phyloP scores from a whole-genome alignment of 2,888 invertebrate species.

The Cephus runcator region DNA sequence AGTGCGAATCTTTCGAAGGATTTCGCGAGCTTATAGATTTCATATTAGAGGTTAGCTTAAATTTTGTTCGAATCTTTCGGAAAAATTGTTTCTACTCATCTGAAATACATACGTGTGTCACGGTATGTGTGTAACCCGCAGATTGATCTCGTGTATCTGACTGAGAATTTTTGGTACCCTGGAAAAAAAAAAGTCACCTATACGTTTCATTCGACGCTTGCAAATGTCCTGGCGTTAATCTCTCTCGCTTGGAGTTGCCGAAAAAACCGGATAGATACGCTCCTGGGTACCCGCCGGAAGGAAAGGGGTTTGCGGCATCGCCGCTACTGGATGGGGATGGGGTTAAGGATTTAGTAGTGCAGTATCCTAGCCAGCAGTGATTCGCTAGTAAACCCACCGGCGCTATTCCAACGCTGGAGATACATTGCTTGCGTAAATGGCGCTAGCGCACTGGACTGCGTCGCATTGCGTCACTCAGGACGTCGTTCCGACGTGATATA shows the following conservation, averaged over 20 bases:
- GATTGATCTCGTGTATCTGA: too few species aligned
- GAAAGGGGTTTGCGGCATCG: slow-evolving; percentile 22
- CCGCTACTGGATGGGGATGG: slow-evolving; percentile 19
- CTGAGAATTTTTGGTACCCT: neutral
- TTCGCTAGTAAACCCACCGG: slow-evolving; percentile 27
- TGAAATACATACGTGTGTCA: too few species aligned
- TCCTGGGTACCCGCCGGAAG: slow-evolving; percentile 21
- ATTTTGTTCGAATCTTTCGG: too few species aligned
- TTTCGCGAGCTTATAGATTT: too few species aligned
- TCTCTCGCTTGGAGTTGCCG: neutral
- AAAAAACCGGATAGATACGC: slow-evolving; percentile 25
- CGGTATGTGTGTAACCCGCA: too few species aligned
- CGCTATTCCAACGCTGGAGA: slow-evolving; percentile 23
- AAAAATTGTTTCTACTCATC: too few species aligned
- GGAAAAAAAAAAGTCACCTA: neutral
- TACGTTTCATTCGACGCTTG: neutral
- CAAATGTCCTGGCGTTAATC: slow-evolving; percentile 2
- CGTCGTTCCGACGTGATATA: neutral
- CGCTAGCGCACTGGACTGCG: slow-evolving; percentile 13
- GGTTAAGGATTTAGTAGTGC: slow-evolving; percentile 29
- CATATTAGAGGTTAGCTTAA: too few species aligned
- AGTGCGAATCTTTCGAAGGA: too few species aligned
- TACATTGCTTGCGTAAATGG: slow-evolving; percentile 21
- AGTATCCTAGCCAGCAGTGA: slow-evolving; percentile 34
- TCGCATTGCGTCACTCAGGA: slow-evolving; percentile 18